These are phyloP conservation scores for Scophthalmus maximus DNA, from an alignment of 2,113 vertebrate species.

Conservation along the genomic window DNA sequence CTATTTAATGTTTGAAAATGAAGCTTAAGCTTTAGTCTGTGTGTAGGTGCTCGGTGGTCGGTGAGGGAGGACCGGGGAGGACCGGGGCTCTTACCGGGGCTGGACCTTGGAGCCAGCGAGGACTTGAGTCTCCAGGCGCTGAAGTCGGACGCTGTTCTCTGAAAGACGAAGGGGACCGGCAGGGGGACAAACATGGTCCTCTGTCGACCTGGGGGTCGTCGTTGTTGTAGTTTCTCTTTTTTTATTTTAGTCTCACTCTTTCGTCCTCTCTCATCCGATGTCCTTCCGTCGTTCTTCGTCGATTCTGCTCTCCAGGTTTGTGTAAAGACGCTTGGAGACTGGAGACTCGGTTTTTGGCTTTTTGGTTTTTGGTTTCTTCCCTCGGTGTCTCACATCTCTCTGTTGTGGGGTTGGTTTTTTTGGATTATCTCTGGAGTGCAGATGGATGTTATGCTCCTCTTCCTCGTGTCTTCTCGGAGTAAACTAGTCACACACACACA, in stretches of 20 bases:
- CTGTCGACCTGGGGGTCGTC: constrained; percentile 78
- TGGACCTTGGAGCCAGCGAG: constrained; percentile 85
- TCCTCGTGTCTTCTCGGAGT: constrained; percentile 26
- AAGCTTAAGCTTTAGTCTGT: background rate
- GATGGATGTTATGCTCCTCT: constrained; percentile 8
- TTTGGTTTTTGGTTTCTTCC: constrained; percentile 10
- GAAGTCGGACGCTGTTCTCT: constrained; percentile 88
- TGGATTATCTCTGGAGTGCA: constrained; percentile 13
- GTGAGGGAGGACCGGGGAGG: too few relatives aligned
- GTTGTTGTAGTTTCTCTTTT: constrained; percentile 15
- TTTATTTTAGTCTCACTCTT: constrained; percentile 70
- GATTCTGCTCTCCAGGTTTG: constrained; percentile 34
- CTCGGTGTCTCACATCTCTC: constrained; percentile 55
- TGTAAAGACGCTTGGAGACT: constrained; percentile 13
- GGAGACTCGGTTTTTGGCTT: constrained; percentile 16
- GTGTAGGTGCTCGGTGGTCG: constrained; percentile 13
- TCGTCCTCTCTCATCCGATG: constrained; percentile 49
- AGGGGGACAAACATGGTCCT: constrained; percentile 84
- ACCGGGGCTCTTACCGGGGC: constrained; percentile 82
- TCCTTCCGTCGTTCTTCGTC: constrained; percentile 53
- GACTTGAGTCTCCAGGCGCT: constrained; percentile 89
- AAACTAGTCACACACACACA: constrained; percentile 23
- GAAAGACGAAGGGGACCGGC: constrained; percentile 88
- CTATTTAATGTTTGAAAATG: background rate
- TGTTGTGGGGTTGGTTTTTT: constrained; percentile 5